Base-by-base conservation (phyloP, 2,113 vertebrate species). In the Balaeniceps rex region DNA sequence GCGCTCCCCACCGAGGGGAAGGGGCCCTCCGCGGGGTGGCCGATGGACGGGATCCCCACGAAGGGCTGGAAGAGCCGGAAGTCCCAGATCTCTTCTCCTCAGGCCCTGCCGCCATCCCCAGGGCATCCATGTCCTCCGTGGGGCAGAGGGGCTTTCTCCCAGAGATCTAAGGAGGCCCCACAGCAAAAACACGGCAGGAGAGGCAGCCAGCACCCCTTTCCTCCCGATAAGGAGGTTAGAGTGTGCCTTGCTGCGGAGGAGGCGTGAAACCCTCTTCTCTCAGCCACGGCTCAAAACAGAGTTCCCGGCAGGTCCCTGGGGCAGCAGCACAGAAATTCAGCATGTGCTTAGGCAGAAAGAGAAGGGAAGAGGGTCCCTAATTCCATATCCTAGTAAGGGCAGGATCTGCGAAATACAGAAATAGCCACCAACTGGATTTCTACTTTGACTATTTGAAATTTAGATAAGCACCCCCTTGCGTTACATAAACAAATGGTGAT, bases 31-130 rank as follows among this genome's bases (percentile, higher is more conserved):
- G 8, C 4, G 12, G 60, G 11, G 26, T 5, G 31, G 22, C 19
- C 4, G 9, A 4, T 8, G 51, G 58, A 6, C 2, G 4, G 82
- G 25, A 6, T 23, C 34, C 52, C 38, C 5, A 11, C 19, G 4
- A 72, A 51, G 66, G 33, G 28, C 33, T 34, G 36, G 60, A 7
- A 19, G 52, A 31, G 46, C 16, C 14, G 1, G 11, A 22, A 42
- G 14, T 7, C 12, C 42, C 44, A 4, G 24, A n/a, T 70, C 13
- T 47, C 17, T 25, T 58, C 33, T 58, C 12, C 52, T 63, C 33
- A 13, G 49, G 23, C 24, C 7, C 19, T 1, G 5, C 24, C 3
- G 2, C 70, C 0, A 0, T 13, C 14, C 64, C 16, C 4, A 1
- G 14, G 19, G 31, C 10, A 31, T 44, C 40, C 26, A 0, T 4